phyloP scores from a whole-genome alignment of 2,888 invertebrate genomes.

The Callimorpha dominula region DNA sequence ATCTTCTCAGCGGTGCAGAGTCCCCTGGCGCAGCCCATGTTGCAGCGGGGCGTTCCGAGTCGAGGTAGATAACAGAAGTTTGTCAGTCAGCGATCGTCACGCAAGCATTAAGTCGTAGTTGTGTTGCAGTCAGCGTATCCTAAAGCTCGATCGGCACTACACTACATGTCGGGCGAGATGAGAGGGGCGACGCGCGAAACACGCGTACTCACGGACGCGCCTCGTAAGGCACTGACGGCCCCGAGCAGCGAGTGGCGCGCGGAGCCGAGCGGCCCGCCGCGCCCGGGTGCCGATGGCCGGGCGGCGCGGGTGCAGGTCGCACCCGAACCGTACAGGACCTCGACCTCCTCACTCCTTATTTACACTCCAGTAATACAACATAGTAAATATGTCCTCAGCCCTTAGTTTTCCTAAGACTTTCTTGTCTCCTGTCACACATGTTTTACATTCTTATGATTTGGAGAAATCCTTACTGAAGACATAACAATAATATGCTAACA shows the following conservation, averaged over 20 bases:
- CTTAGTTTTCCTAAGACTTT: not conserved
- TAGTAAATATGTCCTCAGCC: too few relatives aligned
- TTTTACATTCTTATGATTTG: not conserved
- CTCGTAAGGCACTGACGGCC: slow-evolving; percentile 74
- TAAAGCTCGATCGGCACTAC: slow-evolving; percentile 37
- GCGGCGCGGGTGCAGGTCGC: slow-evolving; percentile 11
- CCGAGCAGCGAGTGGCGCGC: slow-evolving; percentile 5
- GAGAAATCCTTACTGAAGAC: not conserved
- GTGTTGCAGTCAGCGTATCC: slow-evolving; percentile 30
- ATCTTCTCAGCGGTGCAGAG: slow-evolving; percentile 77
- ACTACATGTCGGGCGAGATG: slow-evolving; percentile 28
- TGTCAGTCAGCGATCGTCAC: slow-evolving; percentile 10
- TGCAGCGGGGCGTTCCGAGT: slow-evolving; percentile 23
- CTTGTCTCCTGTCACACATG: not conserved
- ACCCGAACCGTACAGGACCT: slow-evolving; percentile 16
- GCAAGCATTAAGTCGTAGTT: slow-evolving; percentile 18
- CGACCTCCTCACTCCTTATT: not conserved
- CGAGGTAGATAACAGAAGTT: slow-evolving; percentile 10
- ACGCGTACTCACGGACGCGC: slow-evolving; percentile 56
- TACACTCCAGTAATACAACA: not conserved
- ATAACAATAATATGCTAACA: not conserved
- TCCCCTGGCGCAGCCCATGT: slow-evolving; percentile 73
- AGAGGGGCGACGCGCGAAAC: slow-evolving; percentile 25
- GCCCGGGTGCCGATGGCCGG: slow-evolving; percentile 17
- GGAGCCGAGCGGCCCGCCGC: not conserved